Evolutionary conservation across 2,888 invertebrate species (phyloP).

Genomic region (Drosophila heteroneura): DNA sequence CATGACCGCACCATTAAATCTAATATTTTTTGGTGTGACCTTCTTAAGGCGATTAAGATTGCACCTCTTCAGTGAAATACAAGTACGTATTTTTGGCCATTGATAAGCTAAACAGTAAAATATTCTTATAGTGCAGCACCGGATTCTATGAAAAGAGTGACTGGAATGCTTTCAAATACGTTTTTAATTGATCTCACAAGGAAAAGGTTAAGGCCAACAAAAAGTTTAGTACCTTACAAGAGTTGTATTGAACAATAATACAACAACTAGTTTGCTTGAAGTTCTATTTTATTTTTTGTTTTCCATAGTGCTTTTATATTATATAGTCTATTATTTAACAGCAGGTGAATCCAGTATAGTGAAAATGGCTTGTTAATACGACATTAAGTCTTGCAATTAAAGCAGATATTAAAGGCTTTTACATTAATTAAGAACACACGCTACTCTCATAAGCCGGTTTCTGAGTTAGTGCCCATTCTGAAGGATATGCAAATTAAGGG

Average conservation of each 20-base stretch:
- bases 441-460: conserved; percentile 46
- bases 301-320: background rate
- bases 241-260: background rate
- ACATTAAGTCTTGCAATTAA: conserved; percentile 26
- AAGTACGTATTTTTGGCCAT: conserved; percentile 1
- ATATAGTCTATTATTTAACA: background rate
- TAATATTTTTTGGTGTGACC: conserved; percentile 37
- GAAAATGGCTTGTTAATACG: background rate
- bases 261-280: background rate
- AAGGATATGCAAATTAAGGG: conserved; percentile 53
- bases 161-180: background rate
- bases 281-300: background rate
- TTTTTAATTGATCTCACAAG: background rate
- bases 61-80: conserved; percentile 10
- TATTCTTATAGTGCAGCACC: background rate
- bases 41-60: conserved; percentile 47
- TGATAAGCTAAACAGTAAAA: conserved; percentile 9
- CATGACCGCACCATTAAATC: conserved; percentile 55
- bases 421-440: conserved; percentile 52
- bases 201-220: background rate
- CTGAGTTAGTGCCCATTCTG: conserved; percentile 32
- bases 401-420: conserved; percentile 34
- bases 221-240: background rate
- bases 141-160: background rate
- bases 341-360: background rate